Evolutionary conservation across 2,113 vertebrate species (phyloP).

Genomic region (Pangasianodon hypophthalmus): DNA sequence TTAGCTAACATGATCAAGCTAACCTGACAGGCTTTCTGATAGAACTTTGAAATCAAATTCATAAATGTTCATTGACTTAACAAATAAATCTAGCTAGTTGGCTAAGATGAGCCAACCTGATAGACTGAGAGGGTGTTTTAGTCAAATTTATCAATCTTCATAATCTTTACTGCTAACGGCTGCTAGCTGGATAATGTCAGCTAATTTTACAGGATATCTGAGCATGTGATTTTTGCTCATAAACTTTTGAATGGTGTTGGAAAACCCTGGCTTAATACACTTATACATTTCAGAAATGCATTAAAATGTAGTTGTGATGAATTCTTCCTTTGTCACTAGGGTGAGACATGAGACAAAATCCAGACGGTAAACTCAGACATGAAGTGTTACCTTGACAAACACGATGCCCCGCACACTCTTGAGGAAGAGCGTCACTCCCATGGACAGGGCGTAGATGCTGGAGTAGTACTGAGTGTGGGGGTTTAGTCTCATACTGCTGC

Average conservation of each 20-base stretch:
- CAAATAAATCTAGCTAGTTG: not conserved
- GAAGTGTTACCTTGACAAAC: slow-evolving; percentile 77
- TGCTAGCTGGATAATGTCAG: not conserved
- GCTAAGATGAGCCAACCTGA: not conserved
- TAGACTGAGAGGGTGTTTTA: not conserved
- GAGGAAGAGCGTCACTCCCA: slow-evolving; percentile 73
- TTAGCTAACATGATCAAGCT: not conserved
- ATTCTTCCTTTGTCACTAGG: not conserved
- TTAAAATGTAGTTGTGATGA: not conserved
- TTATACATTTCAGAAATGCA: not conserved
- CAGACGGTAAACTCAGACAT: not conserved
- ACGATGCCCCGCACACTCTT: slow-evolving; percentile 76
- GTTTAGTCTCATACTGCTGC: slow-evolving; percentile 78
- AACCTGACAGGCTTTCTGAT: not conserved
- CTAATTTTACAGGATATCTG: not conserved
- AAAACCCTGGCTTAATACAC: not conserved
- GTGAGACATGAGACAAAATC: not conserved
- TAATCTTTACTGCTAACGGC: not conserved
- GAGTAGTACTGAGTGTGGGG: slow-evolving; percentile 77
- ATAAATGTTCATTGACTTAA: not conserved
- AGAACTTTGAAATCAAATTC: not conserved
- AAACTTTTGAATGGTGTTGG: not conserved
- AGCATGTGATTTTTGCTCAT: not conserved
- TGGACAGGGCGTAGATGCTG: slow-evolving; percentile 73
- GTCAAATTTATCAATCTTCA: not conserved